Evolutionary conservation across 2,888 invertebrate genomes (phyloP), one percentile per base, ranked within the genome.

Genomic region (Andrena praecox): DNA sequence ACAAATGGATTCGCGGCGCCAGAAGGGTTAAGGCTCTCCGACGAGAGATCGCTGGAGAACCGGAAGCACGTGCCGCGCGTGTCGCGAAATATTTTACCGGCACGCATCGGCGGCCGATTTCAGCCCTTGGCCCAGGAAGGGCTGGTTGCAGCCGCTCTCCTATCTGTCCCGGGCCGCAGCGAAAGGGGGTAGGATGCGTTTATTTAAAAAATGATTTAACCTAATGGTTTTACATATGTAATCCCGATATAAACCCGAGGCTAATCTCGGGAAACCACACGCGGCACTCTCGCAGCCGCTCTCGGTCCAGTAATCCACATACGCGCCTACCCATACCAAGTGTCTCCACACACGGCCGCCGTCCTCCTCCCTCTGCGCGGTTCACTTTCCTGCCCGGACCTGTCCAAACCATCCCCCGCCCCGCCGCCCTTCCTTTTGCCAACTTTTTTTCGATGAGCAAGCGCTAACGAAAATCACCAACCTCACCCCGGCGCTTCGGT

Each of bases 221-320:
- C 92, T 92, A 93, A 93, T 93, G 93, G 93, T 92, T 93, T 92
- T 93, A 93, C 93, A 92, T 92, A 91, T 93, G 94, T 93, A 93
- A 94, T 93, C 93, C 93, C 92, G 90, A 93, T 92, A 92, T 90
- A 92, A 92, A 92, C 89, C 92, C 90, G 85, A 77, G 87, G 93
- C 93, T 93, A 93, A 93, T 93, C 93, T 93, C 92, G 89, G 88
- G 82, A 89, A 82, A 87, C 91, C 93, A 93, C 91, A 90, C 93
- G 89, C 90, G 90, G 89, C 88, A 85, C 86, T 84, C 89, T 86
- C 90, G 87, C 86, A 82, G 20, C 56, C 56, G 24, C 76, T 80
- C 85, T 85, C 85, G 70, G 78, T 66, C 80, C 66, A 77, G 76
- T 87, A 85, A 88, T 87, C 89, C 89, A 85, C 87, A 81, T 85